Percentiles rank a stretch among this genome's conserved stretches.
Conservation (phyloP, 1,140 invertebrate species). For the Maniola jurtina region DNA sequence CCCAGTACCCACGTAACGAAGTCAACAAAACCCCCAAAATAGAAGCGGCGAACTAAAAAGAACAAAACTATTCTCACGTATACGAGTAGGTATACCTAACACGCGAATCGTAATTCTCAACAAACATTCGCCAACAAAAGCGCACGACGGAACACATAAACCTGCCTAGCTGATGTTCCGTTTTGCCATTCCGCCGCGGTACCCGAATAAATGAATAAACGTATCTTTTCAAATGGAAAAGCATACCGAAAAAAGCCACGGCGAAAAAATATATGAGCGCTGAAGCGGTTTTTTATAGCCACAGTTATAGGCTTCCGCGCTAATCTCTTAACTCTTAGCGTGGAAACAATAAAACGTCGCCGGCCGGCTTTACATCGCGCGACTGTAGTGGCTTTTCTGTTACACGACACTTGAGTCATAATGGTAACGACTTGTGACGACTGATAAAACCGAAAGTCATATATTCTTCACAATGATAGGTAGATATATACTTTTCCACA, state of each 20-base stretch:
- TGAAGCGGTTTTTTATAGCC: slow-evolving; percentile 50
- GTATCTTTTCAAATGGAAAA: slow-evolving; percentile 58
- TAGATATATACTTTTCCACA: too few relatives aligned
- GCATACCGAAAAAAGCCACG: slow-evolving; percentile 48
- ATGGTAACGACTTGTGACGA: background rate
- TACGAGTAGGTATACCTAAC: slow-evolving; percentile 5
- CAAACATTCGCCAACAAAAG: slow-evolving; percentile 43
- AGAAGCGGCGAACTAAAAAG: slow-evolving; percentile 24
- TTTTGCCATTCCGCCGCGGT: slow-evolving; percentile 25
- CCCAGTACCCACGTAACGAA: slow-evolving; percentile 9
- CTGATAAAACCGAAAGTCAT: too few relatives aligned
- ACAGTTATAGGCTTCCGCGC: slow-evolving; percentile 52
- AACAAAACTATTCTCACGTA: slow-evolving; percentile 31
- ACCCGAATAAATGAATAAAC: slow-evolving; percentile 51
- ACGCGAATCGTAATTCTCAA: slow-evolving; percentile 33
- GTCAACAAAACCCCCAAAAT: slow-evolving; percentile 18
- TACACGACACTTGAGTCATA: background rate
- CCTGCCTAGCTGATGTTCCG: slow-evolving; percentile 34
- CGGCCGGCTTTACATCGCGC: slow-evolving; percentile 11
- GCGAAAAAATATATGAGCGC: slow-evolving; percentile 47
- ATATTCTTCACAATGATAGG: too few relatives aligned
- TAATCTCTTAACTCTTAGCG: slow-evolving; percentile 62
- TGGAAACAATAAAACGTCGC: slow-evolving; percentile 56
- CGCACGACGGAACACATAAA: slow-evolving; percentile 45
- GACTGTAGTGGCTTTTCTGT: background rate